Base-by-base conservation (phyloP, 2,888 invertebrate genomes). In the Disparrhopalites patrizii region DNA sequence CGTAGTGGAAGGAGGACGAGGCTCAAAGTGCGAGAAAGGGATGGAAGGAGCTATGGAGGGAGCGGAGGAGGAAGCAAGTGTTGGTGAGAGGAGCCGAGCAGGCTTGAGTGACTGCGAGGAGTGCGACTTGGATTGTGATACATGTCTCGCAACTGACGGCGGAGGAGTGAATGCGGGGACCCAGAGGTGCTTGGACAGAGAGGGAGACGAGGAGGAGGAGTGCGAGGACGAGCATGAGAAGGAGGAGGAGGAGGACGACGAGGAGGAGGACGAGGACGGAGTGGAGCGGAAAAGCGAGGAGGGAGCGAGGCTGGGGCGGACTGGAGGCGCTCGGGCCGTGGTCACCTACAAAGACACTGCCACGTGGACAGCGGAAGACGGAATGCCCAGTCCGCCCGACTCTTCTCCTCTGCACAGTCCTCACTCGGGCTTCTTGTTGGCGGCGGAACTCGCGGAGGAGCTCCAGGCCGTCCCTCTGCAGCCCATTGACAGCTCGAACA, bases 331-430 rank as follows among this genome's bases (percentile, higher is more conserved):
- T 36, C 36, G 36, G 36, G 8, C 8, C 8, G 28, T 54, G 27
- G 58, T 65, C 28, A 63, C 55, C 23, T 74, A 69, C 63, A 69
- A 68, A 55, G 74, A 75, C 58, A 70, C 68, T 30, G 69, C 74
- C 62, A 75, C 74, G 58, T 75, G 74, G 71, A 75, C 74, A 38
- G 69, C 67, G 30, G 74, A 75, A 57, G 74, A 75, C 71, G 74
- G 71, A 66, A 73, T 75, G 72, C 73, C 72, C 33, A 68, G 69
- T 65, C 72, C 73, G 18, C 60, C 71, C 63, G 72, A 72, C 63
- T 70, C 72, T 50, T 72, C 70, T 38, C 74, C 73, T 25, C 62
- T 65, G 33, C 66, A 68, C n/a, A 74, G 74, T 62, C 74, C 74
- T 33, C 47, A 47, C 47, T 47, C 47, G 23, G 25, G 25, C 13